These are phyloP conservation scores for Theropithecus gelada DNA, from an alignment of 2,113 vertebrate genomes.

Conservation along the genomic window DNA sequence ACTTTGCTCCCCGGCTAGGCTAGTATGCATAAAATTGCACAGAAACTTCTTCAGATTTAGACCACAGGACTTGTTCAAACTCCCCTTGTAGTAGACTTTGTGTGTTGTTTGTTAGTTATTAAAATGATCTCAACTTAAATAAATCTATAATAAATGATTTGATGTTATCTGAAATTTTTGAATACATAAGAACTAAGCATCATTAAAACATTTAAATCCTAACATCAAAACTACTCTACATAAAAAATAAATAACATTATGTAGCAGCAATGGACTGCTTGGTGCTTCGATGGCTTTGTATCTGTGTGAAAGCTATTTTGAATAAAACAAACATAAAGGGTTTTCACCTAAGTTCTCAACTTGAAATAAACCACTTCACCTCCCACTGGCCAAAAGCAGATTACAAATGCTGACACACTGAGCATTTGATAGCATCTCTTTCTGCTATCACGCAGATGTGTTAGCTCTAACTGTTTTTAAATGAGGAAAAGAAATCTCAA, in stretches of 20 bases:
- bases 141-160: not conserved
- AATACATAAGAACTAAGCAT: not conserved
- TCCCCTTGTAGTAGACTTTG: not conserved
- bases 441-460: not conserved
- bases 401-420: not conserved
- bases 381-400: not conserved
- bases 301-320: not conserved
- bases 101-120: not conserved
- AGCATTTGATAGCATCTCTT: not conserved
- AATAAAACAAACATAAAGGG: not conserved
- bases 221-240: not conserved
- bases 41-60: not conserved
- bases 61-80: not conserved
- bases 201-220: not conserved
- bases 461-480: not conserved
- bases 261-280: not conserved
- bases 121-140: not conserved
- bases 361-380: constrained; percentile 34
- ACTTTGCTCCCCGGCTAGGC: not conserved
- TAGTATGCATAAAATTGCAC: not conserved
- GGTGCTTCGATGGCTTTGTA: not conserved
- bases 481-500: not conserved
- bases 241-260: not conserved
- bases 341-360: not conserved
- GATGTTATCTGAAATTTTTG: not conserved